A percentile compares a stretch with the other conserved stretches of the same genome.
phyloP scores from a whole-genome alignment of 2,797 vertebrate genomes.

The Enteromius trimaculatus region DNA sequence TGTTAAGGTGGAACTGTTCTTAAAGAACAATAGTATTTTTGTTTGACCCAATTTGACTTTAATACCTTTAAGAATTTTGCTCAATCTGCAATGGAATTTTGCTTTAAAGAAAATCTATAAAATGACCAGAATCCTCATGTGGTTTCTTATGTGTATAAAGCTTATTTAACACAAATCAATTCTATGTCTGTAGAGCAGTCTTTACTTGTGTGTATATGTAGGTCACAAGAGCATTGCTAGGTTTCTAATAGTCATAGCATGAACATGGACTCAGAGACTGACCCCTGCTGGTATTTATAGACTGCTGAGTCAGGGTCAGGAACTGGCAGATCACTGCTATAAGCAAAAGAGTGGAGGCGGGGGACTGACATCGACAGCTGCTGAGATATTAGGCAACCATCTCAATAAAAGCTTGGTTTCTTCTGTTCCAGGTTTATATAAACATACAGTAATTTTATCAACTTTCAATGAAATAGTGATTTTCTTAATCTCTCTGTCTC shows the following conservation, averaged over 20 bases:
- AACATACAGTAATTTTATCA: constrained; percentile 10
- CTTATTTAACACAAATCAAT: neutral
- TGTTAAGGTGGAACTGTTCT: neutral
- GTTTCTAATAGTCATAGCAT: constrained; percentile 19
- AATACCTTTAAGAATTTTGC: constrained; percentile 21
- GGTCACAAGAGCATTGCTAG: constrained; percentile 26
- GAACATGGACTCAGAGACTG: constrained; percentile 36
- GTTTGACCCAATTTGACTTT: neutral
- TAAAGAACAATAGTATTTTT: constrained; percentile 4
- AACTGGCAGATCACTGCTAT: constrained; percentile 44
- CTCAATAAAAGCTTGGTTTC: constrained; percentile 1
- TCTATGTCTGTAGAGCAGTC: neutral
- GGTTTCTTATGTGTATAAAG: neutral
- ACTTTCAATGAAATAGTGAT: constrained; percentile 22
- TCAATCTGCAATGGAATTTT: constrained; percentile 18
- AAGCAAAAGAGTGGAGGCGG: neutral
- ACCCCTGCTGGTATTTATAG: constrained; percentile 61
- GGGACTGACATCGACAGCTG: constrained; percentile 61
- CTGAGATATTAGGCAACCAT: constrained; percentile 29
- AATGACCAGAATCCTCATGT: neutral
- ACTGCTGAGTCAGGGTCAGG: constrained; percentile 59
- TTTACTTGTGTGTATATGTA: neutral
- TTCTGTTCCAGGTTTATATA: constrained; percentile 3
- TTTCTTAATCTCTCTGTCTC: constrained; percentile 10
- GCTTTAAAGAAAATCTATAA: neutral